Evolutionary conservation across 2,888 invertebrate species (phyloP), one percentile per base, ranked within the genome.

Genomic region (Caenorhabditis angaria): DNA sequence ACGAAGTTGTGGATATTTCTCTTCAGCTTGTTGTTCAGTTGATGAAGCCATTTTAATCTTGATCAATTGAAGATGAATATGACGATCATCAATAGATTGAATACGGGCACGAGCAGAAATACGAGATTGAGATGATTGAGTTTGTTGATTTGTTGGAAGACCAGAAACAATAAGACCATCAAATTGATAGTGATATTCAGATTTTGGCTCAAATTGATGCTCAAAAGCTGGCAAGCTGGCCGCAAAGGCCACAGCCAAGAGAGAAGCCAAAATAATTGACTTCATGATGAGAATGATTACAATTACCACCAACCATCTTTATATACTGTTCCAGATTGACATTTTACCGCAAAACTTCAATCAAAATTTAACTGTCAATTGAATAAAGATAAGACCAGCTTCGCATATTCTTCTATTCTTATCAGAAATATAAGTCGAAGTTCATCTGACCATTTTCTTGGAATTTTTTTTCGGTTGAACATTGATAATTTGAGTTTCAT

Each of bases 191-290:
- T 54, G 32, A 69, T 71, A 74, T 32, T 77, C 68, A 48, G 32
- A 71, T 53, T 71, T 65, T 48, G 74, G 62, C 12, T 58, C 24
- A 64, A 75, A 67, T 32, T 67, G 48, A 18, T 53, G 59, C 27
- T 69, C 59, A 54, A 70, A 53, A 18, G 63, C 70, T 55, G 62
- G 63, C 32, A 48, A n/a, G n/a, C n/a, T 41, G 65, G 76, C 71
- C 62, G 77, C 67, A 27, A 76, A 63, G 67, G 80, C 76, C 61
- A 76, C 64, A 53, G 71, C 77, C 50, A 77, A 54, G 25, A 77
- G 71, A 55, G 74, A 66, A 59, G 71, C 72, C 61, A 72, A 58
- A 65, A 72, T 59, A 18, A 72, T 60, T 22, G 72, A 67, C 72
- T 64, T 72, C 72, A 72, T 72, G 67, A 64, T 54, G 54, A 27